phyloP scores from a whole-genome alignment of 2,888 invertebrate genomes.

The Marronus borbonicus region DNA sequence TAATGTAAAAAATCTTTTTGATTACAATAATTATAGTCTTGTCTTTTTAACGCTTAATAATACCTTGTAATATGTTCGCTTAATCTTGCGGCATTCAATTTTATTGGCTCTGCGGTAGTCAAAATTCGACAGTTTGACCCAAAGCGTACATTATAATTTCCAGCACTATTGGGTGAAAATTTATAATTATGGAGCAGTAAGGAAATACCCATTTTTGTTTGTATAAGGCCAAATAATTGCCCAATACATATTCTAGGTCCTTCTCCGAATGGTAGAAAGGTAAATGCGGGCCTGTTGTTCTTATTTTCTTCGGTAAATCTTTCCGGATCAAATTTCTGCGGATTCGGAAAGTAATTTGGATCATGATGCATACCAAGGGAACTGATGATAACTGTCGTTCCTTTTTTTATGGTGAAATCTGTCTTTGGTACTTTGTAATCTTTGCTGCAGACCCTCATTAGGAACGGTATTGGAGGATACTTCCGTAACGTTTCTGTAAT shows the following conservation, averaged over 20 bases:
- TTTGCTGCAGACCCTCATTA: conserved; percentile 5
- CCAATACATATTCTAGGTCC: conserved; percentile 48
- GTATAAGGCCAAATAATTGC: neutral
- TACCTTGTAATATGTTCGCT: conserved; percentile 12
- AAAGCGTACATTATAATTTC: conserved; percentile 9
- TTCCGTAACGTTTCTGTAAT: conserved; percentile 48
- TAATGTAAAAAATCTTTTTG: neutral
- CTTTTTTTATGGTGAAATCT: conserved; percentile 29
- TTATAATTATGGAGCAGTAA: conserved; percentile 7
- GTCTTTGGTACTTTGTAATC: conserved; percentile 43
- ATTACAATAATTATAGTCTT: neutral
- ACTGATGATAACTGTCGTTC: conserved; percentile 37
- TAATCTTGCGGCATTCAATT: conserved; percentile 9
- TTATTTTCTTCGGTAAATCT: conserved; percentile 45
- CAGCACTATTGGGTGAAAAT: neutral
- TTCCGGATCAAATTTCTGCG: conserved; percentile 45
- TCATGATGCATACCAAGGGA: conserved; percentile 37
- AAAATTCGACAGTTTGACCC: neutral
- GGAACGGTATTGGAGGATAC: conserved; percentile 46
- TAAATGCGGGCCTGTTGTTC: neutral
- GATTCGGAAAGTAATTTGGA: conserved; percentile 44
- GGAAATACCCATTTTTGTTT: conserved; percentile 13
- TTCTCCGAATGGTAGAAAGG: conserved; percentile 46
- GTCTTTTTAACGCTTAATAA: neutral
- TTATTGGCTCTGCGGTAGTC: neutral